phyloP scores from a whole-genome alignment of 1,140 invertebrate species.

The Muscidifurax raptorellus region DNA sequence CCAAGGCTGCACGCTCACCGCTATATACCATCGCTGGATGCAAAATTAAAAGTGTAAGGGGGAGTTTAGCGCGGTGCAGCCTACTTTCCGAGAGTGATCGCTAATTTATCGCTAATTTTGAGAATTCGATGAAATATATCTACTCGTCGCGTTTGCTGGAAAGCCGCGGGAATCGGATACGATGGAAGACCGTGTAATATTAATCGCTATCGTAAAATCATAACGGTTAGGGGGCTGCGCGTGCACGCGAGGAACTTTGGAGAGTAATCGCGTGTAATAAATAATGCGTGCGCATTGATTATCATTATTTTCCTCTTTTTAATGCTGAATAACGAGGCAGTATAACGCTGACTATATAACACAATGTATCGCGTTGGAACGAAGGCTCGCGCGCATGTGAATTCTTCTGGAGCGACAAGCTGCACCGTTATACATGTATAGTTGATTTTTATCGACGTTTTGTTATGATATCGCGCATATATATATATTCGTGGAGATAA shows the following conservation, averaged over 20 bases:
- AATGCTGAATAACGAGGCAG: neutral
- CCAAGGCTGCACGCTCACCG: constrained; percentile 70
- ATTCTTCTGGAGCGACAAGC: neutral
- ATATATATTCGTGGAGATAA: neutral
- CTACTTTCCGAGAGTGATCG: neutral
- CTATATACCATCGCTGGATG: neutral
- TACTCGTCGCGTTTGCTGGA: neutral
- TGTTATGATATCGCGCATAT: neutral
- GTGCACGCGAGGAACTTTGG: neutral
- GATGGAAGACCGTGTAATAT: neutral
- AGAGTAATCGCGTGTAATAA: constrained; percentile 11
- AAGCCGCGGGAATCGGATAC: neutral
- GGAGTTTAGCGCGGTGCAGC: too few species aligned
- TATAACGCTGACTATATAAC: neutral
- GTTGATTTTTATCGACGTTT: neutral
- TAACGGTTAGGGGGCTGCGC: neutral
- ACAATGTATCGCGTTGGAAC: neutral
- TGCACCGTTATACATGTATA: neutral
- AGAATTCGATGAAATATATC: neutral
- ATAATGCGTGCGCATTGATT: neutral
- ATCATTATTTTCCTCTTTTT: neutral
- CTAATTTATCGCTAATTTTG: too few species aligned
- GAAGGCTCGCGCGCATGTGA: neutral
- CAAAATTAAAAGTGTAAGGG: constrained; percentile 16
- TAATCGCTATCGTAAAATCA: constrained; percentile 22